phyloP scores from a whole-genome alignment of 2,888 invertebrate species.

The Panopea generosa region DNA sequence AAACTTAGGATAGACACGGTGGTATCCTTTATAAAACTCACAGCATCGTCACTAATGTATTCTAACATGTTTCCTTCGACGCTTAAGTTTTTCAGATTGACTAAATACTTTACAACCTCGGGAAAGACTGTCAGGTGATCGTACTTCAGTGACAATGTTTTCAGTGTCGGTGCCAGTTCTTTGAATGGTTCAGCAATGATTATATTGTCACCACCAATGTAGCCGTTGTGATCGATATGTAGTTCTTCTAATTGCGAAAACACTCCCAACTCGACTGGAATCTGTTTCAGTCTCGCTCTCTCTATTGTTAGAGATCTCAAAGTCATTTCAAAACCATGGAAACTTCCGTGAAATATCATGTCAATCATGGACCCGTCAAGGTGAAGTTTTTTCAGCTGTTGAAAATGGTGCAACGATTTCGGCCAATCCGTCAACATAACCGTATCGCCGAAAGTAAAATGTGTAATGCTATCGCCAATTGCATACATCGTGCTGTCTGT shows the following conservation, averaged over 20 bases:
- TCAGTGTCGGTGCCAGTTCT: constrained; percentile 27
- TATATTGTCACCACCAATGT: constrained; percentile 22
- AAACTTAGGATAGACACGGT: constrained; percentile 43
- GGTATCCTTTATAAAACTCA: constrained; percentile 26
- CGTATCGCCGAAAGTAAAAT: constrained; percentile 23
- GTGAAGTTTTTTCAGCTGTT: constrained; percentile 8
- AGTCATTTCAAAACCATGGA: constrained; percentile 32
- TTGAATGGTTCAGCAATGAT: constrained; percentile 48
- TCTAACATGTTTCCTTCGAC: constrained; percentile 52
- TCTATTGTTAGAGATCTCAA: constrained; percentile 15
- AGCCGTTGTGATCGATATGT: constrained; percentile 29
- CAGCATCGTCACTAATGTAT: constrained; percentile 53
- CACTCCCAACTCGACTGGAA: constrained; percentile 12
- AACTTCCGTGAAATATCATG: background rate
- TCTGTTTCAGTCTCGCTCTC: constrained; percentile 4
- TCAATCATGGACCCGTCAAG: constrained; percentile 8
- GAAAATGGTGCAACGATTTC: constrained; percentile 9
- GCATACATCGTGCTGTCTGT: constrained; percentile 1
- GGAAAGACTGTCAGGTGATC: constrained; percentile 58
- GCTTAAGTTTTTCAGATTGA: constrained; percentile 39
- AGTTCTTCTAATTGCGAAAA: constrained; percentile 28
- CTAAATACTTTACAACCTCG: constrained; percentile 34
- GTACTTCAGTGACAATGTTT: constrained; percentile 44
- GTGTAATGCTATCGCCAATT: constrained; percentile 22
- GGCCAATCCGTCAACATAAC: constrained; percentile 22